Percentiles rank a stretch among this genome's conserved stretches.
These are phyloP conservation scores for Psephotus haematonotus DNA, from an alignment of 2,113 vertebrate genomes.

Conservation along the genomic window DNA sequence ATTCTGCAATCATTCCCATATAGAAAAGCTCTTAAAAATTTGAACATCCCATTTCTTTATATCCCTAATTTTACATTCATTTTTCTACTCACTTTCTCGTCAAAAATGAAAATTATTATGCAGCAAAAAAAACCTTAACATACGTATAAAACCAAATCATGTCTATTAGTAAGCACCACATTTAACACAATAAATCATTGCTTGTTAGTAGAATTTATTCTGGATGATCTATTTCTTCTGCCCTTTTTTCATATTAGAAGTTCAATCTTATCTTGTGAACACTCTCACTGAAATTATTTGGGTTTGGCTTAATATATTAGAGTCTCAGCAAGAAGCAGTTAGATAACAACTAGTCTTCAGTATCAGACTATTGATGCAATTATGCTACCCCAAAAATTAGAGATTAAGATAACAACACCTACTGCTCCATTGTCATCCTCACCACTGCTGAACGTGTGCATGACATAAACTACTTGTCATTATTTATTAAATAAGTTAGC, in stretches of 20 bases:
- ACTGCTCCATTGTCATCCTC: not conserved
- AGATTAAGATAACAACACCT: rapidly evolving
- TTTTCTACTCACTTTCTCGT: not conserved
- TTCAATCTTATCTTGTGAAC: not conserved
- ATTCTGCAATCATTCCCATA: not conserved
- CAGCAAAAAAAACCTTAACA: not conserved
- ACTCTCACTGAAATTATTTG: not conserved
- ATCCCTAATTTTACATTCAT: not conserved
- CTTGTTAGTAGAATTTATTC: not conserved
- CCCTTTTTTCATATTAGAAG: not conserved
- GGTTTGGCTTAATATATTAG: not conserved
- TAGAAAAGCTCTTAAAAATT: not conserved
- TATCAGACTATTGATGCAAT: not conserved
- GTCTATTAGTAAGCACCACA: rapidly evolving
- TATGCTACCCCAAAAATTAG: not conserved
- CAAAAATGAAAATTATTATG: not conserved
- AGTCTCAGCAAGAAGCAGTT: not conserved
- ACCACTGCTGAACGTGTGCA: rapidly evolving
- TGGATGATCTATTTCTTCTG: not conserved
- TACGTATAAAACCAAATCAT: not conserved
- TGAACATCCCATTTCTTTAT: not conserved
- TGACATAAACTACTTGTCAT: not conserved
- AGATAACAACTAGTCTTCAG: not conserved
- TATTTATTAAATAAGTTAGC: not conserved
- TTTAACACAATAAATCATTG: not conserved